Evolutionary conservation across 2,113 vertebrate species (phyloP).

Genomic region (Entelurus aequoreus): DNA sequence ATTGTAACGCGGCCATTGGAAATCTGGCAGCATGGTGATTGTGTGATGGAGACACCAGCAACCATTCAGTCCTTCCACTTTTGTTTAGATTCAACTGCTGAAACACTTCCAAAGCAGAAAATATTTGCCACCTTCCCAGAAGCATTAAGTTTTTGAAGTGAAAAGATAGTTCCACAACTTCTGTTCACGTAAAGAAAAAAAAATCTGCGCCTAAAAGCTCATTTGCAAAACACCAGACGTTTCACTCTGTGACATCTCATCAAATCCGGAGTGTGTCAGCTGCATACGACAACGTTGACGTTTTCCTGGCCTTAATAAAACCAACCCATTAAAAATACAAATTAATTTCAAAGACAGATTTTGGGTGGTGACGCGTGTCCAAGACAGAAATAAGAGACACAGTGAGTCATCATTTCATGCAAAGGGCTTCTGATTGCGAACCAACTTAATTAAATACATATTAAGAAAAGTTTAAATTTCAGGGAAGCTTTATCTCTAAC

Average conservation of each 20-base stretch:
- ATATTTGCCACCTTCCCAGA: too few species aligned
- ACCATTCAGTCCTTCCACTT: not conserved
- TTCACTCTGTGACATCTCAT: not conserved
- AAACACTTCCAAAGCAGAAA: too few species aligned
- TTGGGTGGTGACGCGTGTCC: not conserved
- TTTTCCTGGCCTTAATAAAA: not conserved
- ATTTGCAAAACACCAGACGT: not conserved
- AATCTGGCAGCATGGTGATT: too few species aligned
- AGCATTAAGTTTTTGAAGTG: not conserved
- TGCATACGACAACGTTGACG: not conserved
- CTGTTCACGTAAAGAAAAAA: not conserved
- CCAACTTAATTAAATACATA: too few species aligned
- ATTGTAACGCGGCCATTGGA: too few species aligned
- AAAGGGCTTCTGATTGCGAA: not conserved
- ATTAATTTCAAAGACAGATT: not conserved
- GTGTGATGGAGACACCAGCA: too few species aligned
- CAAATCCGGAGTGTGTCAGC: not conserved
- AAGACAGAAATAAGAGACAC: not conserved
- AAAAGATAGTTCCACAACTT: not conserved
- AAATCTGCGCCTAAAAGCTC: not conserved
- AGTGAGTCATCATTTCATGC: not conserved
- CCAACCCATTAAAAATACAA: not conserved
- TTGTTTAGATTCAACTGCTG: not conserved
- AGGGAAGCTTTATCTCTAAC: too few species aligned
- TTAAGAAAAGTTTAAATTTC: too few species aligned